Conservation (phyloP, 2,888 invertebrate genomes). For the Rhogogaster chlorosoma region DNA sequence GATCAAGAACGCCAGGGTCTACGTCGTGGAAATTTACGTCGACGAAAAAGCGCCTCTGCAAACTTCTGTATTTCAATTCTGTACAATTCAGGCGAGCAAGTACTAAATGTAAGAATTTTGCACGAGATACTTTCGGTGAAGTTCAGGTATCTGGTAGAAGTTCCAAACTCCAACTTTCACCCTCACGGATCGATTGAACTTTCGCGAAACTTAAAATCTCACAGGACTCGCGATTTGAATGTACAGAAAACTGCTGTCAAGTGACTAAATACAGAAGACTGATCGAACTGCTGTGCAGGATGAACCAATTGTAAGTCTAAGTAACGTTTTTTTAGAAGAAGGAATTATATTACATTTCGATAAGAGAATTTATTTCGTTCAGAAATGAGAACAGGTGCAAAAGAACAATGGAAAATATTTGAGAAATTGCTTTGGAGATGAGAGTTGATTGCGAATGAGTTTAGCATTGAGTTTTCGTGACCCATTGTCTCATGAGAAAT, state of each 20-base stretch:
- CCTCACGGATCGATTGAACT: background rate
- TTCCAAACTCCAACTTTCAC: background rate
- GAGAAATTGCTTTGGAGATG: background rate
- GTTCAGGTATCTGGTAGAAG: background rate
- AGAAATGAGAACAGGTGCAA: background rate
- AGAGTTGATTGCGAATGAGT: background rate
- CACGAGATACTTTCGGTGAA: background rate
- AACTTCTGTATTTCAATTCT: background rate
- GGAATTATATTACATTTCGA: background rate
- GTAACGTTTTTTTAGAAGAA: background rate
- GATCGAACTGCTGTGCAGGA: background rate
- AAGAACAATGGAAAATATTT: background rate
- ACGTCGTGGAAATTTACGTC: background rate
- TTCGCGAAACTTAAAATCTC: background rate
- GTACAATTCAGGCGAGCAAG: too few species aligned
- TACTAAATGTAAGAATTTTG: background rate
- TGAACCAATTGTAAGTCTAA: background rate
- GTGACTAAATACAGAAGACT: background rate
- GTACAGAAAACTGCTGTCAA: background rate
- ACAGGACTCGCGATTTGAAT: background rate
- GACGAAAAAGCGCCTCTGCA: background rate
- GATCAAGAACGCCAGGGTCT: background rate
- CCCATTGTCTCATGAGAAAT: constrained; percentile 4
- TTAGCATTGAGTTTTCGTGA: background rate
- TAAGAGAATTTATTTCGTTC: background rate